Evolutionary conservation across 1,140 invertebrate species (phyloP).

Genomic region (Tetragonula clypearis): DNA sequence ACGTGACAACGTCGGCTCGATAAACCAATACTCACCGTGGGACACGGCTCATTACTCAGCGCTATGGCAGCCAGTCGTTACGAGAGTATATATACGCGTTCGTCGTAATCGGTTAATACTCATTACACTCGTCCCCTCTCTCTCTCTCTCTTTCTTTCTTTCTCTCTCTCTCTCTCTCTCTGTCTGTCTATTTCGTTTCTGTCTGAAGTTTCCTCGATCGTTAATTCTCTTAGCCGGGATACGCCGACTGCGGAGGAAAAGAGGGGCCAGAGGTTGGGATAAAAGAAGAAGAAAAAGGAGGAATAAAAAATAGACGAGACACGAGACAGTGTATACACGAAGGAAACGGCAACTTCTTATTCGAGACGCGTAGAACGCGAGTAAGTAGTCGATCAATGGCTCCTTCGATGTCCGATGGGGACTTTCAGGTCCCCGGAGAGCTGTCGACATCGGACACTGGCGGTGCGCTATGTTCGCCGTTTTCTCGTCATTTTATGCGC

Average conservation of each 20-base stretch:
- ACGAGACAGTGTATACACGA: neutral
- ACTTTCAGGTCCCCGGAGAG: conserved; percentile 60
- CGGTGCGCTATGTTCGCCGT: conserved; percentile 53
- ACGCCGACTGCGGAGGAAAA: neutral
- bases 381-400: conserved; percentile 49
- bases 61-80: conserved; percentile 20
- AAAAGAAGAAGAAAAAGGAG: neutral
- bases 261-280: too few species aligned
- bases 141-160: too few species aligned
- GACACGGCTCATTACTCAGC: conserved; percentile 59
- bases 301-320: neutral
- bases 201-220: neutral
- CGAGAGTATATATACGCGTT: conserved; percentile 27
- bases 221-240: conserved; percentile 38
- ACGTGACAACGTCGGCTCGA: neutral
- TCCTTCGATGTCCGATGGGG: conserved; percentile 29
- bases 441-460: conserved; percentile 60
- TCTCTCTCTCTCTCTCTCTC: neutral
- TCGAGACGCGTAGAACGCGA: conserved; percentile 45
- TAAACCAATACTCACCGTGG: conserved; percentile 52
- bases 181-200: neutral
- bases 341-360: conserved; percentile 43
- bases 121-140: conserved; percentile 44
- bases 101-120: conserved; percentile 55
- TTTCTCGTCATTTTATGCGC: conserved; percentile 37